phyloP scores from a whole-genome alignment of 2,797 vertebrate genomes.

The Rhabdophis nuchalis region DNA sequence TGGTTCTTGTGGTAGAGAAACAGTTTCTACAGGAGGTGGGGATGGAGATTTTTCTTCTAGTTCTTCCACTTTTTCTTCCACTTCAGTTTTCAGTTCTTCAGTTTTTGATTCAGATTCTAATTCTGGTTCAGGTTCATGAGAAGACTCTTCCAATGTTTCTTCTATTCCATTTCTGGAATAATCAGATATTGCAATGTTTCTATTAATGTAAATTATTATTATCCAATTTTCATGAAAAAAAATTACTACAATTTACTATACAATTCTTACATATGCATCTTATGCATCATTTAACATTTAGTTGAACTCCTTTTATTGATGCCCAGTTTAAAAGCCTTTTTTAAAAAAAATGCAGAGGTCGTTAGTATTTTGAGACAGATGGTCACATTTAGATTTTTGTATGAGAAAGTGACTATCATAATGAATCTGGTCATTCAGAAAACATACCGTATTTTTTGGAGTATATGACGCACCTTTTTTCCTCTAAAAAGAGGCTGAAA shows the following conservation, averaged over 20 bases:
- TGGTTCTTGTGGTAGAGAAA: constrained; percentile 84
- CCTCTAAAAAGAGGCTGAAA: too few species aligned
- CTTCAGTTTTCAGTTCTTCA: constrained; percentile 83
- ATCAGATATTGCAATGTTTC: constrained; percentile 28
- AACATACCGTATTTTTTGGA: neutral
- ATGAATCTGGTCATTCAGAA: neutral
- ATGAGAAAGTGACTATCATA: neutral
- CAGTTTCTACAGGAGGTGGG: constrained; percentile 85
- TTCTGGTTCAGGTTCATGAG: constrained; percentile 83
- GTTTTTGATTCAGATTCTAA: constrained; percentile 85
- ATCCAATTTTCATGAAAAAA: neutral
- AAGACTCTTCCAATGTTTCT: constrained; percentile 87
- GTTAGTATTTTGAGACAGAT: neutral
- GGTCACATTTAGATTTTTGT: neutral
- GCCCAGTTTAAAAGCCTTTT: neutral
- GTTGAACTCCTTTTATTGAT: neutral
- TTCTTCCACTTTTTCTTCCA: constrained; percentile 89
- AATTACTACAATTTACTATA: neutral
- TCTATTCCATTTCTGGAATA: constrained; percentile 87
- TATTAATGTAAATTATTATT: neutral
- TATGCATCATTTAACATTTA: neutral
- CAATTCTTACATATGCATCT: neutral
- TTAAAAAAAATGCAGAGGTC: neutral
- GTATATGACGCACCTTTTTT: too few species aligned
- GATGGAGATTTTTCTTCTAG: constrained; percentile 87